phyloP scores from a whole-genome alignment of 2,113 vertebrate genomes.

The Sula dactylatra region DNA sequence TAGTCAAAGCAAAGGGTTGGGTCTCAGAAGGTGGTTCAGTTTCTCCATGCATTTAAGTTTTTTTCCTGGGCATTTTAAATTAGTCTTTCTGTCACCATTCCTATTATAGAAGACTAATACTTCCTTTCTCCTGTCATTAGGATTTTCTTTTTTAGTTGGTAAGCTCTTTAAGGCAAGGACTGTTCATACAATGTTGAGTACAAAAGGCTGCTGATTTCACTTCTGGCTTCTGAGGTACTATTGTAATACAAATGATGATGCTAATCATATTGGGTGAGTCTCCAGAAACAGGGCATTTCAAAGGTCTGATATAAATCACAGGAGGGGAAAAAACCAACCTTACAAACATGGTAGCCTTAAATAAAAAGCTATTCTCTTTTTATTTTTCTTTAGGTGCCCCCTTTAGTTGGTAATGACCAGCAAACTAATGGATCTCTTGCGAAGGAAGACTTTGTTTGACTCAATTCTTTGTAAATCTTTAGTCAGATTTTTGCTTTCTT shows the following conservation, averaged over 20 bases:
- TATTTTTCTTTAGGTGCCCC: not conserved
- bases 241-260: slow-evolving; percentile 6
- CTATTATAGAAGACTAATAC: not conserved
- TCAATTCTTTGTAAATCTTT: not conserved
- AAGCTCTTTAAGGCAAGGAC: not conserved
- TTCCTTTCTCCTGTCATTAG: not conserved
- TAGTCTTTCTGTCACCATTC: not conserved
- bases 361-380: not conserved
- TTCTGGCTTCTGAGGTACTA: not conserved
- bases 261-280: not conserved
- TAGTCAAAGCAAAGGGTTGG: not conserved
- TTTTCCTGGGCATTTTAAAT: not conserved
- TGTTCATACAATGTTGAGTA: not conserved
- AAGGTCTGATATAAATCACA: not conserved
- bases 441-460: not conserved
- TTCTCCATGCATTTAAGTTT: not conserved
- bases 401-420: not conserved
- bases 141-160: not conserved
- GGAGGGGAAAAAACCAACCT: not conserved
- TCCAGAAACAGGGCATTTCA: not conserved
- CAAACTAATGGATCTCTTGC: not conserved
- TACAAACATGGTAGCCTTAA: not conserved
- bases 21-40: not conserved
- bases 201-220: slow-evolving; percentile 38
- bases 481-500: not conserved